Evolutionary conservation across 1,140 invertebrate genomes (phyloP).

Genomic region (Drosophila pachea): DNA sequence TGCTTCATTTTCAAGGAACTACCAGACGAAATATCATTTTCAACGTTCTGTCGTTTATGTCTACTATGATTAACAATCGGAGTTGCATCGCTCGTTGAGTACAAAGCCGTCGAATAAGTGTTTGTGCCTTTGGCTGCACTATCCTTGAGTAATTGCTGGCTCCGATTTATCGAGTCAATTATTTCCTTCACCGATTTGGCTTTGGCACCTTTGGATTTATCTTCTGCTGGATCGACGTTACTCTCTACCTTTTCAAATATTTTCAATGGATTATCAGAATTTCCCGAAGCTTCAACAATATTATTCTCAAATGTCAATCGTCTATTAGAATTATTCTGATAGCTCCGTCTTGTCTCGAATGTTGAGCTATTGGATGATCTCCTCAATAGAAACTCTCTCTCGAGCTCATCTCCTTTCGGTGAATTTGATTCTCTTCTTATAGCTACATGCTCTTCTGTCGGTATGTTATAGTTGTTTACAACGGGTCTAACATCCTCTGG

Average conservation of each 20-base stretch:
- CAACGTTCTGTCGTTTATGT: constrained; percentile 17
- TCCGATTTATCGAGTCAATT: constrained; percentile 77
- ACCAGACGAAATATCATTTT: constrained; percentile 22
- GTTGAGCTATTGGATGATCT: not conserved
- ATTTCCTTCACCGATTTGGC: constrained; percentile 74
- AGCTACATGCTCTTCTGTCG: too few relatives aligned
- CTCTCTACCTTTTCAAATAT: constrained; percentile 22
- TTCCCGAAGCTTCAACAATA: constrained; percentile 1
- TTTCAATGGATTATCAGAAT: constrained; percentile 10
- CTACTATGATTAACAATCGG: constrained; percentile 33
- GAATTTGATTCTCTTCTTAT: too few relatives aligned
- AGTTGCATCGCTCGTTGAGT: constrained; percentile 28
- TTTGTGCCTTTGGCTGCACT: constrained; percentile 63
- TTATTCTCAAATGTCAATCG: not conserved
- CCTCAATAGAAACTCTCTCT: too few relatives aligned
- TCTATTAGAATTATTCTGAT: not conserved
- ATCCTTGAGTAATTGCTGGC: constrained; percentile 71
- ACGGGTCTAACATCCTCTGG: too few relatives aligned
- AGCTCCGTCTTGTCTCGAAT: not conserved
- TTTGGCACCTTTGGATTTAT: constrained; percentile 20
- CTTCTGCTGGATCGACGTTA: not conserved
- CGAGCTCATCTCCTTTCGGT: too few relatives aligned
- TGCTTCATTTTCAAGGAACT: constrained; percentile 24
- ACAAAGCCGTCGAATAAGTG: constrained; percentile 45
- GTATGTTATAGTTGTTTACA: too few relatives aligned